These are phyloP conservation scores for Barypeithes pellucidus DNA, from an alignment of 2,888 invertebrate species.

Conservation along the genomic window DNA sequence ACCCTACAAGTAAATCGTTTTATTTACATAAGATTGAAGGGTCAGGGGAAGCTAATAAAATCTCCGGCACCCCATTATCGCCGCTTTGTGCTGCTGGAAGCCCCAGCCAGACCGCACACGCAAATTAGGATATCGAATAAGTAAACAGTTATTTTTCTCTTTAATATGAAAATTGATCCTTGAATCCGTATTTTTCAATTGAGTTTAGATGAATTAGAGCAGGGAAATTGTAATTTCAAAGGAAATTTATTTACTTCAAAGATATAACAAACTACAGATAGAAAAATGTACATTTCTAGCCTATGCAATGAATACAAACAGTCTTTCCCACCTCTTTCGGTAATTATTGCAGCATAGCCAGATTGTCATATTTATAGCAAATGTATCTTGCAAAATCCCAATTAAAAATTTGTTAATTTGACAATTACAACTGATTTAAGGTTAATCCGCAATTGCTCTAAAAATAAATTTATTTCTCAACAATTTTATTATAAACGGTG, in stretches of 20 bases:
- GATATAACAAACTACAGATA: too few relatives aligned
- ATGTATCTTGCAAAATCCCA: too few relatives aligned
- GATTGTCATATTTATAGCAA: too few relatives aligned
- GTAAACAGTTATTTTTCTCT: slow-evolving; percentile 59
- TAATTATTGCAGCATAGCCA: too few relatives aligned
- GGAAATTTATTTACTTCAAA: slow-evolving; percentile 10
- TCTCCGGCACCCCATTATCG: slow-evolving; percentile 59
- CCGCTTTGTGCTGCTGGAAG: slow-evolving; percentile 58
- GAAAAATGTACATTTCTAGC: too few relatives aligned
- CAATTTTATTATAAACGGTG: too few relatives aligned
- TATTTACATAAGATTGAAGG: slow-evolving; percentile 65
- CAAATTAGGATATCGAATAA: slow-evolving; percentile 59
- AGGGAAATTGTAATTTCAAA: slow-evolving; percentile 47
- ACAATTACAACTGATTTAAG: too few relatives aligned
- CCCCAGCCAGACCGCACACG: slow-evolving; percentile 55
- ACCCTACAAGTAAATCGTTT: slow-evolving; percentile 67
- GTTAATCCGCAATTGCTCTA: too few relatives aligned
- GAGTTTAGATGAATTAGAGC: slow-evolving; percentile 50
- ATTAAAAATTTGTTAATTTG: too few relatives aligned
- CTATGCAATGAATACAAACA: too few relatives aligned
- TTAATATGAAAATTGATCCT: slow-evolving; percentile 59
- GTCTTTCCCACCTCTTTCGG: too few relatives aligned
- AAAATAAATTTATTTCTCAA: too few relatives aligned
- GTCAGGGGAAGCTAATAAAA: slow-evolving; percentile 58
- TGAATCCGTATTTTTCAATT: slow-evolving; percentile 56